phyloP scores from a whole-genome alignment of 2,888 invertebrate genomes.

The Drosophila hamatofila region DNA sequence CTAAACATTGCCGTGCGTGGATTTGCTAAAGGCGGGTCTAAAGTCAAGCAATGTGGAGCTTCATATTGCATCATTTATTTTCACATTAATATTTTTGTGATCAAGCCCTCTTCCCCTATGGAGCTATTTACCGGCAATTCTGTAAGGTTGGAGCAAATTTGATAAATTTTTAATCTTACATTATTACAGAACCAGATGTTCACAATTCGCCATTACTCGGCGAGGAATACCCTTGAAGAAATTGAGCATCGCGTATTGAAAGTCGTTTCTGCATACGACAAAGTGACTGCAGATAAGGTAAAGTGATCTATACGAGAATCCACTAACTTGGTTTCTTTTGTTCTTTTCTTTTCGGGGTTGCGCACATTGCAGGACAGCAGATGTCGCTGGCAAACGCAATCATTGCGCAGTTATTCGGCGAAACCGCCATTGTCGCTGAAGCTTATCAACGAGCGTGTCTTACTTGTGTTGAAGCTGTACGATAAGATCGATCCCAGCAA shows the following conservation, averaged over 20 bases:
- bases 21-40: background rate
- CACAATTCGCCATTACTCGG: conserved; percentile 73
- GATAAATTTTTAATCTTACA: conserved; percentile 10
- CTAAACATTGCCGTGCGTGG: background rate
- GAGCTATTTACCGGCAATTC: conserved; percentile 6
- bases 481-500: conserved; percentile 98
- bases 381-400: conserved; percentile 87
- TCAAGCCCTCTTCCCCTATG: background rate
- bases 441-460: conserved; percentile 94
- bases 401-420: conserved; percentile 90
- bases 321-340: conserved; percentile 58
- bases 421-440: conserved; percentile 92
- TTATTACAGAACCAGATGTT: conserved; percentile 65
- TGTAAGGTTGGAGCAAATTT: conserved; percentile 11
- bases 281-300: conserved; percentile 95
- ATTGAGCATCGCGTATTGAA: conserved; percentile 93
- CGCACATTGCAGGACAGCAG: conserved; percentile 79
- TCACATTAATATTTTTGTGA: conserved; percentile 19
- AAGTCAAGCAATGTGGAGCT: background rate
- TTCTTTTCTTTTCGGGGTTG: conserved; percentile 75
- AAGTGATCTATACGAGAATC: conserved; percentile 33
- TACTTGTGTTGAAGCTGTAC: conserved; percentile 98
- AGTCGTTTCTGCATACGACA: conserved; percentile 95
- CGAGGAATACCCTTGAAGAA: conserved; percentile 88
- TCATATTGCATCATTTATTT: conserved; percentile 43